Evolutionary conservation across 1,140 invertebrate genomes (phyloP), one percentile per base, ranked within the genome.

Genomic region (Charaxes varanes): DNA sequence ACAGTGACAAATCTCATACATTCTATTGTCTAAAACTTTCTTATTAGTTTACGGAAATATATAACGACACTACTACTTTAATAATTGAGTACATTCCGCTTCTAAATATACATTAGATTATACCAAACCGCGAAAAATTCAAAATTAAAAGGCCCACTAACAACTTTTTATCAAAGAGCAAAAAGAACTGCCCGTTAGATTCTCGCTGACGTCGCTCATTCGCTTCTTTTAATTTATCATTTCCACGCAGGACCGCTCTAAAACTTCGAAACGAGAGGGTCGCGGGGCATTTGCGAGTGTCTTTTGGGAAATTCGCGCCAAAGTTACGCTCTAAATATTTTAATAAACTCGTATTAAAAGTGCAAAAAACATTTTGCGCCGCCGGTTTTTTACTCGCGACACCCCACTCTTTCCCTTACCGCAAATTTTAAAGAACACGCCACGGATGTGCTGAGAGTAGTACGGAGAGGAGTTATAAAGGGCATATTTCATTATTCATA

Each of bases 301-400:
- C 76, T 80, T 80, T 63, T 56, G 77, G 77, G 73, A 81, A 78
- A 81, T 78, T 71, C 61, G 31, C 53, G 62, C 52, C 64, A 78
- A 81, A 81, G 65, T 81, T 81, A 38, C 62, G 69, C 70, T 69
- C 77, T 78, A 78, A 81, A 81, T 81, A 81, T 78, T 78, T 81
- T 81, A 81, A 81, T 81, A 77, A 81, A 81, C 71, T 67, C 66
- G 73, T 77, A 81, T 81, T 77, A 77, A 67, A 70, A 68, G 61
- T 65, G 71, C 74, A 76, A 77, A 77, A 77, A 81, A 78, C 77
- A 81, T 66, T 81, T 81, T 81, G 64, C 53, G 53, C 47, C 48
- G 43, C 52, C 64, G 60, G n/a, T 76, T 81, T 77, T 78, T 78
- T 73, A 66, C 56, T 45, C 37, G 54, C 43, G 57, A 55, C 62